Base-by-base conservation (phyloP, 2,888 invertebrate genomes). In the Tenthredo distinguenda region DNA sequence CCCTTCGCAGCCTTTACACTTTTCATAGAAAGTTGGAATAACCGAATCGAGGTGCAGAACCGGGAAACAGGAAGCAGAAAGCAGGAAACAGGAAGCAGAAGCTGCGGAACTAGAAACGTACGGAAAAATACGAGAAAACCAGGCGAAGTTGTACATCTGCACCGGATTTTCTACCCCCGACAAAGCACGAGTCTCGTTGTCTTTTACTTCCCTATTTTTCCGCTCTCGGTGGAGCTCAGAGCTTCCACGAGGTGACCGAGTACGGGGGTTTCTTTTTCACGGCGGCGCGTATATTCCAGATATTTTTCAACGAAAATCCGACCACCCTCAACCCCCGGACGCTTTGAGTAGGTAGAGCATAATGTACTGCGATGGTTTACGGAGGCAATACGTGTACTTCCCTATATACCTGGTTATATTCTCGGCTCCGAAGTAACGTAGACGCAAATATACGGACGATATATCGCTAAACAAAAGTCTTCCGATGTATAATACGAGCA, bases 391-490 rank as follows among this genome's bases (percentile, higher is more conserved):
- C 12, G 68, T 1, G 68, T 34, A 26, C 26, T 21, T 62, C 18
- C 18, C 18, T 1, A 0, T 26, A 26, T 18, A 68, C 18, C 15
- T 34, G 18, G 31, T 34, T 18, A 68, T 26, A 68, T 18, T 5
- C 34, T 18, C 34, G 34, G 68, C 68, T 31, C 5, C 15, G 34
- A 34, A 34, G 68, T 34, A 68, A 68, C 31, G 34, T 34, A 34
- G 0, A 12, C 34, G 68, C 26, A 68, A 34, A 18, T 68, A 68
- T 34, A 68, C 34, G 26, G 1, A 26, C 26, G 26, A 34, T 68
- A 68, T 68, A 68, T 68, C 68, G 68, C 34, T 68, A 34, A 68
- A 34, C 68, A 68, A 34, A 68, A 34, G 34, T 68, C 68, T 26
- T 68, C 31, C 34, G 68, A 34, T 68, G 18, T 26, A 68, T 68